These are phyloP conservation scores for Pontoporia blainvillei DNA, from an alignment of 2,113 vertebrate genomes.

Conservation along the genomic window DNA sequence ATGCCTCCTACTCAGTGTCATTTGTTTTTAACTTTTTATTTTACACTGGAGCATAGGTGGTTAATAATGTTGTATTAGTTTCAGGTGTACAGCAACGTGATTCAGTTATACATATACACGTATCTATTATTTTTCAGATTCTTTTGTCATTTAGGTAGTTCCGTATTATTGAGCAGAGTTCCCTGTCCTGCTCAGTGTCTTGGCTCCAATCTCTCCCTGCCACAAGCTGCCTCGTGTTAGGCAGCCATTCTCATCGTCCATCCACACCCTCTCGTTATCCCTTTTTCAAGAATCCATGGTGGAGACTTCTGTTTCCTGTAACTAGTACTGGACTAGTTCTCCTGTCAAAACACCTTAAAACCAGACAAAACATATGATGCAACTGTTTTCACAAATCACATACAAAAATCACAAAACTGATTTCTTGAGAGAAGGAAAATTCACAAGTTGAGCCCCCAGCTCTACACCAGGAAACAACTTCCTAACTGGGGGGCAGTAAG, in stretches of 20 bases:
- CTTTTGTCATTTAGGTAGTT: not conserved
- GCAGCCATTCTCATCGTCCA: not conserved
- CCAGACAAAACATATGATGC: not conserved
- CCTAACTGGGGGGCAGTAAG: not conserved
- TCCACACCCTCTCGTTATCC: not conserved
- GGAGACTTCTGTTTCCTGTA: not conserved
- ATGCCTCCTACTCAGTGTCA: not conserved
- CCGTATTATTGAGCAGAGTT: not conserved
- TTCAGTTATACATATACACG: not conserved
- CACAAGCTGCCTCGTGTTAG: not conserved
- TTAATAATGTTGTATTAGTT: not conserved
- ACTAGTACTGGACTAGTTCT: not conserved
- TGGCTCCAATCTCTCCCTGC: not conserved
- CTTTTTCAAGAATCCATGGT: not conserved
- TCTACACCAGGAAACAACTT: not conserved
- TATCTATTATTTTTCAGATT: not conserved
- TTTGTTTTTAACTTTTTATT: not conserved
- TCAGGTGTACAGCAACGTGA: not conserved
- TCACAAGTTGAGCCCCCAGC: not conserved
- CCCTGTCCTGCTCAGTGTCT: not conserved
- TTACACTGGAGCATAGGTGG: not conserved
- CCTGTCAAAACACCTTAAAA: conserved; percentile 9
- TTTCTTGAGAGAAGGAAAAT: not conserved
- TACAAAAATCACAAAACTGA: not conserved
- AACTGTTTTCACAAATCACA: not conserved